Evolutionary conservation across 2,888 invertebrate genomes (phyloP).

Genomic region (Tryphoninae sp.): DNA sequence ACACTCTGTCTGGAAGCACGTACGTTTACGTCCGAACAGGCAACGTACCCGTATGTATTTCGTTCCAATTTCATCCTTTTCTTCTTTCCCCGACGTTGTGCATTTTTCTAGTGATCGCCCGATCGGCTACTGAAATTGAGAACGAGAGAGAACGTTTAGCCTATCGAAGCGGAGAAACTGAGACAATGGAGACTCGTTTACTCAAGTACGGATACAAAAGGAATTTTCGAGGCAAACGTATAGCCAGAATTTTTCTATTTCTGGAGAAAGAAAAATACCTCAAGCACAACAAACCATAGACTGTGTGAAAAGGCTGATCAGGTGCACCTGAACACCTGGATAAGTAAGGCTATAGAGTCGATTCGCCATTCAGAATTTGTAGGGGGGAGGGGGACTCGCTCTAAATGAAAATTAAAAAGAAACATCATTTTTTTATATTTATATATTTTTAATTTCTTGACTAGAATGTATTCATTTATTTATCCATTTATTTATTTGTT

Average conservation of each 20-base stretch:
- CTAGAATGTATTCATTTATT: too few relatives aligned
- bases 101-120: not conserved
- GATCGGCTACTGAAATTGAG: conserved; percentile 26
- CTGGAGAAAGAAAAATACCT: not conserved
- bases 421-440: too few relatives aligned
- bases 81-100: not conserved
- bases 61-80: conserved; percentile 22
- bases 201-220: conserved; percentile 34
- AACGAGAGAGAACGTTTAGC: conserved; percentile 21
- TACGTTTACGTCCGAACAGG: conserved; percentile 12
- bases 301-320: conserved; percentile 33
- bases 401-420: not conserved
- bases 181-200: conserved; percentile 50
- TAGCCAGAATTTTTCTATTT: conserved; percentile 16
- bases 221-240: conserved; percentile 29
- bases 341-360: conserved; percentile 27
- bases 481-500: too few relatives aligned
- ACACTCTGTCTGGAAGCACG: conserved; percentile 35
- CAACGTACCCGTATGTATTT: not conserved
- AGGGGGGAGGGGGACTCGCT: conserved; percentile 8
- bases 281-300: not conserved
- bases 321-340: conserved; percentile 47
- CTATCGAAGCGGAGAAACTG: conserved; percentile 24
- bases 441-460: too few relatives aligned
- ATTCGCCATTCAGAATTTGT: conserved; percentile 12